A percentile compares a stretch with the other conserved stretches of the same genome.
These are phyloP conservation scores for Prinia subflava DNA, from an alignment of 2,113 vertebrate genomes.

Conservation along the genomic window DNA sequence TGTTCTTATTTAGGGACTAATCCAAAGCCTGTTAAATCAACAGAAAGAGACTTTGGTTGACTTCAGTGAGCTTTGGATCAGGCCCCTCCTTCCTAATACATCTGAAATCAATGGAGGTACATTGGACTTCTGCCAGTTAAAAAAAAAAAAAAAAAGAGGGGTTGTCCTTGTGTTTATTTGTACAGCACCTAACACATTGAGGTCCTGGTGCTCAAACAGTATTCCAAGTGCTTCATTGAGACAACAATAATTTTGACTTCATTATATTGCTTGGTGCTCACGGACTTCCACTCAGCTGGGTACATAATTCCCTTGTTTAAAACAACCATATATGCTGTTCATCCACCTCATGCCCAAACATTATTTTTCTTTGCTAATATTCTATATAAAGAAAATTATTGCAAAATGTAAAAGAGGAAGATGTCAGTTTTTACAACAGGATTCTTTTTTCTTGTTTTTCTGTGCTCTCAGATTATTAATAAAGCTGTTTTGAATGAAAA, in stretches of 20 bases:
- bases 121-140: neutral
- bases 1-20: slow-evolving; percentile 66
- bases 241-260: neutral
- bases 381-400: neutral
- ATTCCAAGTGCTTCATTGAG: neutral
- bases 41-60: slow-evolving; percentile 62
- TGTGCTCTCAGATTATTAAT: neutral
- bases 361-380: neutral
- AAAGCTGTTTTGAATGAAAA: slow-evolving; percentile 44
- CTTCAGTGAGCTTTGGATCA: slow-evolving; percentile 57
- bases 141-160: neutral
- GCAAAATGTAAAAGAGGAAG: neutral
- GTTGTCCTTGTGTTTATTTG: slow-evolving; percentile 6
- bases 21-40: slow-evolving; percentile 67
- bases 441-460: neutral
- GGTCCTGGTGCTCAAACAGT: neutral
- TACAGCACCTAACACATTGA: neutral
- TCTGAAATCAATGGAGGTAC: slow-evolving; percentile 55
- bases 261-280: neutral
- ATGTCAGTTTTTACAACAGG: neutral
- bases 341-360: neutral
- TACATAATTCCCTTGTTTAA: neutral
- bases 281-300: neutral
- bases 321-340: neutral
- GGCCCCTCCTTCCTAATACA: slow-evolving; percentile 31